Evolutionary conservation across 1,140 invertebrate genomes (phyloP), one percentile per base, ranked within the genome.

Genomic region (Drosophila parabipectinata): DNA sequence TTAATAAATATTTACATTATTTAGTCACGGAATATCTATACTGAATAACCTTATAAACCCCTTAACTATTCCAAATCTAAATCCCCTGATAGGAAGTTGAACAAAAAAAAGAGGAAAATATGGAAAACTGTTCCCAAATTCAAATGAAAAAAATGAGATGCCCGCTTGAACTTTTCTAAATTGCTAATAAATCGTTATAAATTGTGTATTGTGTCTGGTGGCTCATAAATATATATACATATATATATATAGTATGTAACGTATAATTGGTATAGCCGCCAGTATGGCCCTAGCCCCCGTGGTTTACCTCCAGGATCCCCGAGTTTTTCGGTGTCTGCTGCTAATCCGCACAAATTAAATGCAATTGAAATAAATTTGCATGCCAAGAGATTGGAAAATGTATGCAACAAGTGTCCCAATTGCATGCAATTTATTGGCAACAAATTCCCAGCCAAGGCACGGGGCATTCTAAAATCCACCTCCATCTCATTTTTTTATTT

Each of bases 361-460:
- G 79, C 83, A 88, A 88, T 88, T 88, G 83, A 88, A 88, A 88
- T 88, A 88, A 88, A 88, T 88, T 88, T 83, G 55, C 79, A 88
- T 88, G 61, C 53, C 56, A 72, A 87, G 82, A 79, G 77, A 68
- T 75, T 72, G 71, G 58, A 61, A 63, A 45, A 72, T 66, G 73
- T 66, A 75, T 88, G 84, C 83, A 88, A 83, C 84, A 88, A 88
- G 77, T 85, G 82, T 87, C 57, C 79, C 84, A 79, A 83, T 88
- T 88, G 79, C 83, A 88, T 88, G 83, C 37, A 87, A 88, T 87
- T 88, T 88, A 88, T 88, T 88, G 83, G 76, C 84, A 87, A 82
- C 74, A 77, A 87, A 78, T 88, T 68, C 55, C 54, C 10, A 30
- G 53, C 18, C 59, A 14, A 6, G n/a, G 41, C 54, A 66, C 41